A percentile compares a stretch with the other conserved stretches of the same genome.
Conservation (phyloP, 2,888 invertebrate genomes). For the Lottia scabra region DNA sequence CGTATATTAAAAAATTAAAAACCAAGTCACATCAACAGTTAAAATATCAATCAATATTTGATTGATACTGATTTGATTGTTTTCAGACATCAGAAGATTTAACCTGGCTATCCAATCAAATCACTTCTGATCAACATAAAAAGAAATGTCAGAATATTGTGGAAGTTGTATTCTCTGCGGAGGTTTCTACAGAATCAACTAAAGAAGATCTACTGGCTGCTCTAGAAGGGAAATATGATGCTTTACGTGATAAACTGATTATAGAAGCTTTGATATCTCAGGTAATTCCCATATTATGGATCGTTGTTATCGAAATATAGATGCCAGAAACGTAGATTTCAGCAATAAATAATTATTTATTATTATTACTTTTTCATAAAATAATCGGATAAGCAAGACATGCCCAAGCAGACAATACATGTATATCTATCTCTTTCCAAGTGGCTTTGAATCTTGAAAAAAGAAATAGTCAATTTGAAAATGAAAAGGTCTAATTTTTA, state of each 20-base stretch:
- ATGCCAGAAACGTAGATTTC: too few species aligned
- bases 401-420: neutral
- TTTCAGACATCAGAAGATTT: neutral
- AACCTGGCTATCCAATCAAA: neutral
- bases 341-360: too few species aligned
- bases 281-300: constrained; percentile 29
- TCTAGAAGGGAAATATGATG: constrained; percentile 62
- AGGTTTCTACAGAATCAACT: constrained; percentile 27
- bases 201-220: constrained; percentile 51
- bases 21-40: too few species aligned
- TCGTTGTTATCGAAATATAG: too few species aligned
- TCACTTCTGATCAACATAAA: constrained; percentile 5
- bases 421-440: neutral
- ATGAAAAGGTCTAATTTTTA: too few species aligned
- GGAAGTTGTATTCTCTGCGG: constrained; percentile 39
- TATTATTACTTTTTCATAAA: too few species aligned
- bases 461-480: neutral
- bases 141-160: constrained; percentile 44
- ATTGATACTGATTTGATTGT: neutral
- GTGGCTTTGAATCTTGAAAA: neutral
- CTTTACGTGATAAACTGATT: constrained; percentile 61
- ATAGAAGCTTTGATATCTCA: constrained; percentile 58
- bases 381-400: neutral
- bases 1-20: too few species aligned
- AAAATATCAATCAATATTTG: too few species aligned